Evolutionary conservation across 30 jellyfish, hydroid and myxozoan genomes (phyloP).

Genomic region (Chrysaora quinquecirrha): DNA sequence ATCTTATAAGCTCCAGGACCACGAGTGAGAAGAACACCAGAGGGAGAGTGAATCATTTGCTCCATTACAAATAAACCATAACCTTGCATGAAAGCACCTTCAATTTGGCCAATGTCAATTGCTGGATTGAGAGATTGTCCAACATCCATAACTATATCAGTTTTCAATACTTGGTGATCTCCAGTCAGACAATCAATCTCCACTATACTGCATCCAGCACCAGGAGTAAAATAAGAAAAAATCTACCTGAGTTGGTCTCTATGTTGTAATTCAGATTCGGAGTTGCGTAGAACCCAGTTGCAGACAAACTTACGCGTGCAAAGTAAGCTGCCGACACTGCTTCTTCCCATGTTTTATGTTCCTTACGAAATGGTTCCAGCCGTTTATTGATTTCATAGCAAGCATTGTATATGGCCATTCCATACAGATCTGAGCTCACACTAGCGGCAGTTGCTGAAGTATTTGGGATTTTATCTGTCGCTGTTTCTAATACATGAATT

Average conservation of each 20-base stretch:
- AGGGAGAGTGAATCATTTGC: constrained; percentile 59
- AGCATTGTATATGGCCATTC: constrained; percentile 55
- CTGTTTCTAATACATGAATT: too few species aligned
- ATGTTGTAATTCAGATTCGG: constrained; percentile 9
- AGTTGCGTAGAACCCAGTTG: too few species aligned
- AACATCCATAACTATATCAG: too few species aligned
- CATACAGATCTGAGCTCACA: constrained; percentile 52
- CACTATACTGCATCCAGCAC: constrained; percentile 46
- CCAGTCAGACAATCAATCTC: too few species aligned
- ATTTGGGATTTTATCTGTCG: constrained; percentile 26
- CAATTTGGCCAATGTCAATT: too few species aligned
- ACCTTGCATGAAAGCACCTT: too few species aligned
- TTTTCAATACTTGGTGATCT: too few species aligned
- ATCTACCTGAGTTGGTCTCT: constrained; percentile 26
- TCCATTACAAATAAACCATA: constrained; percentile 64
- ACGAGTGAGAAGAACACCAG: constrained; percentile 54
- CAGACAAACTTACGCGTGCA: constrained; percentile 35
- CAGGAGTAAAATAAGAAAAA: constrained; percentile 34
- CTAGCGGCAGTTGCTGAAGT: constrained; percentile 64
- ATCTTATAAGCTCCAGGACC: too few species aligned
- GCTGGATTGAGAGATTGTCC: too few species aligned
- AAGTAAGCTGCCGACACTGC: constrained; percentile 52
- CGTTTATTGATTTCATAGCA: too few species aligned
- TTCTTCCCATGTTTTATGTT: constrained; percentile 37
- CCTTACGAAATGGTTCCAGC: constrained; percentile 31